A percentile compares a stretch with the other conserved stretches of the same genome.
Evolutionary conservation across 2,888 invertebrate genomes (phyloP).

Genomic region (Chelonus formosanus): DNA sequence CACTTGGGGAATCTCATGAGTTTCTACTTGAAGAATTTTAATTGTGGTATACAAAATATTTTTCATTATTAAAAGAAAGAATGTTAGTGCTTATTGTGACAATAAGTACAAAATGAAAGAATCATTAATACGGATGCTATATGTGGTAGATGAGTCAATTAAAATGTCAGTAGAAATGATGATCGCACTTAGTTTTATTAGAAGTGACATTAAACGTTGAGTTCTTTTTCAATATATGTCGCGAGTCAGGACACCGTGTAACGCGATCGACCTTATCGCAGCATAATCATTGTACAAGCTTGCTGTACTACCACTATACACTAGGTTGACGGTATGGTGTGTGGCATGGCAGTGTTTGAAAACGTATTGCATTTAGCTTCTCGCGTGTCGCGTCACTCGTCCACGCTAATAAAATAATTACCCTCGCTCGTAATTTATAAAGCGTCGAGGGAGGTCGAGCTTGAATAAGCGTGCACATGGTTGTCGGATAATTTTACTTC

Average conservation of each 20-base stretch:
- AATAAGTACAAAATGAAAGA: not conserved
- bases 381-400: constrained; percentile 42
- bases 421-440: constrained; percentile 43
- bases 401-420: constrained; percentile 50
- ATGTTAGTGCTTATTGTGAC: no score
- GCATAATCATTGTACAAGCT: constrained; percentile 21
- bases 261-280: constrained; percentile 42
- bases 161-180: not conserved
- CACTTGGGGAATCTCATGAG: no score
- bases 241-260: constrained; percentile 35
- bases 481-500: constrained; percentile 36
- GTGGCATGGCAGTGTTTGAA: constrained; percentile 4
- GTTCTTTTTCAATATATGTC: constrained; percentile 20
- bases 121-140: not conserved
- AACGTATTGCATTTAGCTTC: constrained; percentile 15
- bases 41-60: no score
- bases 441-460: constrained; percentile 30
- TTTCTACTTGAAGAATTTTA: no score
- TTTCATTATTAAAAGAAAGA: no score
- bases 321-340: not conserved
- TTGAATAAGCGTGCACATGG: constrained; percentile 21
- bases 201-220: constrained; percentile 18
- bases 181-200: constrained; percentile 16
- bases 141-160: not conserved
- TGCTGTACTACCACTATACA: constrained; percentile 8